A percentile compares a stretch with the other conserved stretches of the same genome.
phyloP scores from a whole-genome alignment of 1,140 invertebrate genomes.

The Melipona quadrifasciata region DNA sequence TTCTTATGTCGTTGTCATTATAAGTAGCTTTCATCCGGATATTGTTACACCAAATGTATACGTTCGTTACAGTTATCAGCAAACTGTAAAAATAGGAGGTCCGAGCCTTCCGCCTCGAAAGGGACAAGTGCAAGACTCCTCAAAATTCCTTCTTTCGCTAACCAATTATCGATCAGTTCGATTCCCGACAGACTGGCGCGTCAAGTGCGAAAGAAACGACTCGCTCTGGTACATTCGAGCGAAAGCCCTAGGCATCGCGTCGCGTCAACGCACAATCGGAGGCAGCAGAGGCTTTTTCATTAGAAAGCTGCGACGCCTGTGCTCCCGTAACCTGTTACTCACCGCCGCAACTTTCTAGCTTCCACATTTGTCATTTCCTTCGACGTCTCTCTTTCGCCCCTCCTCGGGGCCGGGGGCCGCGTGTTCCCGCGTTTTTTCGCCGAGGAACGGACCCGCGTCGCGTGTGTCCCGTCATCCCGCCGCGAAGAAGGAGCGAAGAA shows the following conservation, averaged over 20 bases:
- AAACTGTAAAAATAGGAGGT: too few species aligned
- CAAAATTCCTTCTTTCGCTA: too few species aligned
- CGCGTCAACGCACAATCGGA: not conserved
- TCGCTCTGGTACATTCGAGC: not conserved
- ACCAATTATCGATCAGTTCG: too few species aligned
- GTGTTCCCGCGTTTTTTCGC: conserved; percentile 31
- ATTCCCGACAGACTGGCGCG: too few species aligned
- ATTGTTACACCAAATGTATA: too few species aligned
- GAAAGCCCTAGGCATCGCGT: too few species aligned
- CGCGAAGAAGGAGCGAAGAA: not conserved
- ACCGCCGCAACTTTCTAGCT: conserved; percentile 24
- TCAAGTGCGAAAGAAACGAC: not conserved
- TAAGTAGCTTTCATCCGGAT: too few species aligned
- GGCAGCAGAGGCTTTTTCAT: not conserved
- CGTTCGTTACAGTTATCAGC: too few species aligned
- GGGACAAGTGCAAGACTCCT: too few species aligned
- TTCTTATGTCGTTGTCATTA: too few species aligned
- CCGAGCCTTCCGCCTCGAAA: too few species aligned
- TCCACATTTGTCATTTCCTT: conserved; percentile 25
- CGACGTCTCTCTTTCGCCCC: conserved; percentile 5
- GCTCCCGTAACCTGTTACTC: conserved; percentile 18
- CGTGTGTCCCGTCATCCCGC: conserved; percentile 1
- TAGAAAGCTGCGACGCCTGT: not conserved
- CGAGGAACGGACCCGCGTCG: conserved; percentile 11
- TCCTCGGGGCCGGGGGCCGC: not conserved